These are phyloP conservation scores for Lycaena phlaeas DNA, from an alignment of 2,888 invertebrate genomes.

Conservation along the genomic window DNA sequence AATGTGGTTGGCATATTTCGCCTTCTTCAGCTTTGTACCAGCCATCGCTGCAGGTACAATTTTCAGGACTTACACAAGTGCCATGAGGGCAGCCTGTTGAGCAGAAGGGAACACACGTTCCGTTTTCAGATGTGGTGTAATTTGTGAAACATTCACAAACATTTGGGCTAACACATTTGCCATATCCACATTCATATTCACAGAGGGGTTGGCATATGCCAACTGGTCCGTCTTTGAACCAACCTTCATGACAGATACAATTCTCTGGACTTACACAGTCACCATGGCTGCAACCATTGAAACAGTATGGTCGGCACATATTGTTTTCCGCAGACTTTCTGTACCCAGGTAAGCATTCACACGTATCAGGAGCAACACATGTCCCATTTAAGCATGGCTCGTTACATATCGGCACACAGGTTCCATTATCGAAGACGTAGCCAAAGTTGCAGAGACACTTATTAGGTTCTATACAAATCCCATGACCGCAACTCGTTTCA, in stretches of 20 bases:
- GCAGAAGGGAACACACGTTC: slow-evolving; percentile 28
- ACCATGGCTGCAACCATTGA: slow-evolving; percentile 24
- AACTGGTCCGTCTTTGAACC: slow-evolving; percentile 15
- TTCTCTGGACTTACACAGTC: slow-evolving; percentile 24
- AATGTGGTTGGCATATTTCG: slow-evolving; percentile 23
- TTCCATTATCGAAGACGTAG: slow-evolving; percentile 24
- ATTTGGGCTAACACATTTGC: slow-evolving; percentile 55
- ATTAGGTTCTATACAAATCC: slow-evolving; percentile 33
- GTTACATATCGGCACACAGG: slow-evolving; percentile 41
- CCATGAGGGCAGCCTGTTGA: slow-evolving; percentile 28
- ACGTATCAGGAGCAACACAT: slow-evolving; percentile 59
- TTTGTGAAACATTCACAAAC: slow-evolving; percentile 52
- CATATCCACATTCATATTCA: slow-evolving; percentile 53
- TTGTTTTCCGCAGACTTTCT: slow-evolving; percentile 24
- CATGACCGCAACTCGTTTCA: slow-evolving; percentile 20
- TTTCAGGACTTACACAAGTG: slow-evolving; percentile 25
- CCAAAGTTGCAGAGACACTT: slow-evolving; percentile 35
- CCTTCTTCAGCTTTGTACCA: slow-evolving; percentile 14
- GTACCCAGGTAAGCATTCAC: slow-evolving; percentile 54
- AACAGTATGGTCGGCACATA: slow-evolving; percentile 28
- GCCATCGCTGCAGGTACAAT: slow-evolving; percentile 22
- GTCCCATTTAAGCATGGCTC: slow-evolving; percentile 59
- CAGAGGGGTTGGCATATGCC: slow-evolving; percentile 38
- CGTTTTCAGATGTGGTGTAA: slow-evolving; percentile 27
- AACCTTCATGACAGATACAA: slow-evolving; percentile 24